Evolutionary conservation across 2,888 invertebrate species (phyloP), one percentile per base, ranked within the genome.

Genomic region (Slavum lentiscoides): DNA sequence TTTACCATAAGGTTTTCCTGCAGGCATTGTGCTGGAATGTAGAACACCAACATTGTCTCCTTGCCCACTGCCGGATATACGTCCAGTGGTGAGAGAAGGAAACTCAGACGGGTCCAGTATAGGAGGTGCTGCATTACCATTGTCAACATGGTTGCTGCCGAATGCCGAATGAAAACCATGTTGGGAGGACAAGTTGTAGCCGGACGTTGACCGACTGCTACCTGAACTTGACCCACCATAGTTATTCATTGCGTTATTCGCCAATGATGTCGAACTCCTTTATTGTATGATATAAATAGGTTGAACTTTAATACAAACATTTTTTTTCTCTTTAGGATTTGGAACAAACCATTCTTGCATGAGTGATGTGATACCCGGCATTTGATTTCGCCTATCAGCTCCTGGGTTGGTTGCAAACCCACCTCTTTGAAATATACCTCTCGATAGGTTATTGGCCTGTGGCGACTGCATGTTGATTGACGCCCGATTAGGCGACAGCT

Each of bases 51-150:
- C 55, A 39, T 70, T 72, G 6, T 80, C 80, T 61, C 80, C 72
- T 72, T 80, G 80, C 17, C 80, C 80, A 80, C 80, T 80, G 55
- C 72, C n/a, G 9, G 80, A 80, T 83, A 85, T 92, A 92, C 84
- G 93, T 94, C 86, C 90, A 87, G 93, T 94, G 85, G 95, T 95
- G 86, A 96, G 89, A 85, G 95, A 95, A 83, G 96, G 96, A 88
- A 96, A 96, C 89, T 96, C 96, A 86, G 94, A 94, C 84, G 95
- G 91, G 89, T 96, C 96, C 85, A 96, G 89, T 84, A 95, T 90
- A 84, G 95, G 94, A 83, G 95, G 95, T 85, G 91, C 90, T 86
- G 92, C 92, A 83, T 91, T 91, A 83, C 92, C 91, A 85, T 91
- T 91, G 83, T 91, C 87, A 64, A 84, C 84, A 74, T 83, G 83